Conservation (phyloP, 2,797 vertebrate genomes). For the Mus caroli region DNA sequence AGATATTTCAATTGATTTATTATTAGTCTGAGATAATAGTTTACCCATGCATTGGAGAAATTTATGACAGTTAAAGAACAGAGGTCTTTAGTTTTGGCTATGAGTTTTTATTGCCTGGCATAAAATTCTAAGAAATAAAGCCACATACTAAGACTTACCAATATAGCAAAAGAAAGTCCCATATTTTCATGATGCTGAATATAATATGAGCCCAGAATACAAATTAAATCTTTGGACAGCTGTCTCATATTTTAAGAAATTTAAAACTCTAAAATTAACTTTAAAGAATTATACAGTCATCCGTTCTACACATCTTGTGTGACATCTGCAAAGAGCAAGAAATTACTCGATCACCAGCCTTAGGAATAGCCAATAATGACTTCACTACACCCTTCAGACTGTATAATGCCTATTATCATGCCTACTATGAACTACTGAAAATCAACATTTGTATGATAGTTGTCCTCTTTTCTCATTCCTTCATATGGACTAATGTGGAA, state of each 20-base stretch:
- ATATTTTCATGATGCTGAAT: not conserved
- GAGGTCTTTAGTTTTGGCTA: not conserved
- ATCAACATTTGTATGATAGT: not conserved
- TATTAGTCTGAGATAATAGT: not conserved
- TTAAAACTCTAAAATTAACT: not conserved
- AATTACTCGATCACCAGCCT: not conserved
- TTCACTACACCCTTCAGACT: not conserved
- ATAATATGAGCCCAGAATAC: not conserved
- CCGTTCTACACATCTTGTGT: not conserved
- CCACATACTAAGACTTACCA: not conserved
- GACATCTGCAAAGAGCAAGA: not conserved
- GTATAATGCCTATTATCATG: too few relatives aligned
- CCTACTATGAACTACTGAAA: not conserved
- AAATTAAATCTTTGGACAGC: not conserved
- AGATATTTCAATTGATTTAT: not conserved
- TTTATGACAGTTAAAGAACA: not conserved
- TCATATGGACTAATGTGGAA: not conserved
- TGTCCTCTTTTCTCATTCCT: not conserved
- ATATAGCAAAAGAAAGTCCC: not conserved
- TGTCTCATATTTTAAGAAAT: not conserved
- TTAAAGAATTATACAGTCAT: not conserved
- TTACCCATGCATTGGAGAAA: fast-evolving
- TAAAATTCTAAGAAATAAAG: not conserved
- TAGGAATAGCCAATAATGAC: not conserved
- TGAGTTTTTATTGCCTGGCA: not conserved